Conservation (phyloP, 2,797 vertebrate genomes). For the Leptodactylus fallax region DNA sequence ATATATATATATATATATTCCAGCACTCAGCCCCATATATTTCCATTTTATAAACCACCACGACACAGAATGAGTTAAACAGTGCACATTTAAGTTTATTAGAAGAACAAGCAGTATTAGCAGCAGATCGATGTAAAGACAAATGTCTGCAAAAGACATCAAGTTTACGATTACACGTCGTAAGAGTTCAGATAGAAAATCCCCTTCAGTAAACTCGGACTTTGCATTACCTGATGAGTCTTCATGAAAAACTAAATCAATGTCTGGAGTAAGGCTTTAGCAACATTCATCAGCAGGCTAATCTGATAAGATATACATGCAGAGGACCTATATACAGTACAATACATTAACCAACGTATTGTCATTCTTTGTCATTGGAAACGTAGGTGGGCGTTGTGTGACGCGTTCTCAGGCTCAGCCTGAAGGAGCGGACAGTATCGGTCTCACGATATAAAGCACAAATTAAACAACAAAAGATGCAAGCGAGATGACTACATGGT, state of each 20-base stretch:
- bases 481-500: slow-evolving; percentile 65
- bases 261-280: slow-evolving; percentile 84
- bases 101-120: slow-evolving; percentile 92
- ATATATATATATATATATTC: no score
- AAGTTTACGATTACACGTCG: slow-evolving; percentile 86
- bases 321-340: slow-evolving; percentile 77
- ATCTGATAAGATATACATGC: slow-evolving; percentile 85
- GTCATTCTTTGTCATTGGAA: slow-evolving; percentile 68
- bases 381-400: slow-evolving; percentile 45
- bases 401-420: slow-evolving; percentile 63
- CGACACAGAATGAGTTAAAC: slow-evolving; percentile 63
- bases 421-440: slow-evolving; percentile 67
- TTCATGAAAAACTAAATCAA: slow-evolving; percentile 74
- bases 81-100: slow-evolving; percentile 85
- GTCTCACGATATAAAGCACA: slow-evolving; percentile 69
- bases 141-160: slow-evolving; percentile 78
- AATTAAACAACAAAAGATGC: slow-evolving; percentile 69
- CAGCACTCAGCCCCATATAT: neutral
- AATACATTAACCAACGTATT: slow-evolving; percentile 73
- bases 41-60: slow-evolving; percentile 24
- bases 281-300: slow-evolving; percentile 91
- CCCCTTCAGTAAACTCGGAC: slow-evolving; percentile 77
- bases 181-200: slow-evolving; percentile 84
- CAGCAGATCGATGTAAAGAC: slow-evolving; percentile 90
- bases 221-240: slow-evolving; percentile 77